These are phyloP conservation scores for Cepaea hortensis DNA, from an alignment of 2,888 invertebrate species.

Conservation along the genomic window DNA sequence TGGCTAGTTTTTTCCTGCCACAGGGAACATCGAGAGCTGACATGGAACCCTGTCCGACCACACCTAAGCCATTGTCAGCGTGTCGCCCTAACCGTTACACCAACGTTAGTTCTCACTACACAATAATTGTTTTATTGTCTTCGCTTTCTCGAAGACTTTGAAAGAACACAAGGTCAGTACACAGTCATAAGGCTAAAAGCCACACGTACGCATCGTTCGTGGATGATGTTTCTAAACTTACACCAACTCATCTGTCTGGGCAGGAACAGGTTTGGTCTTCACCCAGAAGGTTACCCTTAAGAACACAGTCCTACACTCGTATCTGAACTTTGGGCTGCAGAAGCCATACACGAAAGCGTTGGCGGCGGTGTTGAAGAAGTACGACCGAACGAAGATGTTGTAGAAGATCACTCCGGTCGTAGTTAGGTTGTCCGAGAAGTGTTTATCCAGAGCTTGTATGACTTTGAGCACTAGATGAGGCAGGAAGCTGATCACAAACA, in stretches of 20 bases:
- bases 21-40: no score
- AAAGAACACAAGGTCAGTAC: no score
- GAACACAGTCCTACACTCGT: conserved; percentile 53
- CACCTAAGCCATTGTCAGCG: no score
- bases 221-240: not conserved
- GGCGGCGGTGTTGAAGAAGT: conserved; percentile 63
- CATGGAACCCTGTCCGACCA: no score
- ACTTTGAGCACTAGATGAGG: conserved; percentile 60
- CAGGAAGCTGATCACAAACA: conserved; percentile 63
- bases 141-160: no score
- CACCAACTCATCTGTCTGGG: conserved; percentile 30
- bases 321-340: conserved; percentile 61
- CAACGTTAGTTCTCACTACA: no score
- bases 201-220: no score
- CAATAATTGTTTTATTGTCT: no score
- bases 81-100: no score
- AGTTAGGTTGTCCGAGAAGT: conserved; percentile 53
- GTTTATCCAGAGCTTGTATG: conserved; percentile 55
- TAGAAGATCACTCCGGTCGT: conserved; percentile 56
- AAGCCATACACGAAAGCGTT: conserved; percentile 67
- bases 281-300: conserved; percentile 27
- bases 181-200: no score
- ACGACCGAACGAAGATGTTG: conserved; percentile 63
- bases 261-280: not conserved
- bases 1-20: no score